phyloP scores from a whole-genome alignment of 2,888 invertebrate species.

The Glyphotaelius pellucidus region DNA sequence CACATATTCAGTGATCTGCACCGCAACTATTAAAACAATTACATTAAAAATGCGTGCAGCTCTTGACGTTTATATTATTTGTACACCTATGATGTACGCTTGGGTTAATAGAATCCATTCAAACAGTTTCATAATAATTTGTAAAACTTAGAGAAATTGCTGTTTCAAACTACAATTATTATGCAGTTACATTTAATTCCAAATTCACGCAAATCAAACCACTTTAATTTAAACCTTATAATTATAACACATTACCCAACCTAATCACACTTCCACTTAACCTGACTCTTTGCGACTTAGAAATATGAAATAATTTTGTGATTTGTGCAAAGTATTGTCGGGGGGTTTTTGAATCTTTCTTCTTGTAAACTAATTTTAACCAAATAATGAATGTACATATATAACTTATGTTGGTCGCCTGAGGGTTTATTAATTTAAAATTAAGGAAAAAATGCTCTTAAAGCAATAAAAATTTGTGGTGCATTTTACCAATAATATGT shows the following conservation, averaged over 20 bases:
- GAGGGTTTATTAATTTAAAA: slow-evolving; percentile 29
- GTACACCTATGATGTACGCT: not conserved
- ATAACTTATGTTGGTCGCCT: slow-evolving; percentile 12
- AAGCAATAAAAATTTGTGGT: not conserved
- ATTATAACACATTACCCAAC: not conserved
- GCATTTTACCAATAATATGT: not conserved
- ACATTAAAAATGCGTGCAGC: not conserved
- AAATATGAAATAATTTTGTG: not conserved
- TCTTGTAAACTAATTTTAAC: slow-evolving; percentile 6
- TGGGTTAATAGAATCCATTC: not conserved
- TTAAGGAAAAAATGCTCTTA: not conserved
- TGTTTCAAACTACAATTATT: not conserved
- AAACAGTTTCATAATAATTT: not conserved
- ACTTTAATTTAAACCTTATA: not conserved
- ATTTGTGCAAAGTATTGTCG: not conserved
- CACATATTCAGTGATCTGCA: no score
- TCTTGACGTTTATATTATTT: not conserved
- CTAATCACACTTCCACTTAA: no score
- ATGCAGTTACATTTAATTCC: not conserved
- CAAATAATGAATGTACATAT: not conserved
- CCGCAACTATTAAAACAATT: not conserved
- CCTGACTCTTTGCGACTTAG: no score
- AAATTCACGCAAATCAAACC: not conserved
- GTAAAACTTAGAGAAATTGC: not conserved
- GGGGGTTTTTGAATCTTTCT: not conserved